phyloP scores from a whole-genome alignment of 2,888 invertebrate species.

The Argyresthia goedartella region DNA sequence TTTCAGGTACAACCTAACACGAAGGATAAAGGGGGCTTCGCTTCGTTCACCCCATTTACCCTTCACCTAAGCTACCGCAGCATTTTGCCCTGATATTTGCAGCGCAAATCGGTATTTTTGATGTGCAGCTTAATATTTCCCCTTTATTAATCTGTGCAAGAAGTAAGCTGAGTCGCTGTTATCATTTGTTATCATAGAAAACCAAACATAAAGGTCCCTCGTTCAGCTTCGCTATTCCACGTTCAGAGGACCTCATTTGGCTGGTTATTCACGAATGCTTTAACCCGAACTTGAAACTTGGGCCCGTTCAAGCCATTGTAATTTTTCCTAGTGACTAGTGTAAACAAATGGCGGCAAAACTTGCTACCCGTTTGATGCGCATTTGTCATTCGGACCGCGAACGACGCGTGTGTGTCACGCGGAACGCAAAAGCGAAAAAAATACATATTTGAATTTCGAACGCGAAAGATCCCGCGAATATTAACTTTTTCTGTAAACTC shows the following conservation, averaged over 20 bases:
- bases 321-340: conserved; percentile 22
- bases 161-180: too few species aligned
- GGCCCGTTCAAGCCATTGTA: conserved; percentile 10
- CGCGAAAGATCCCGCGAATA: conserved; percentile 11
- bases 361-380: conserved; percentile 41
- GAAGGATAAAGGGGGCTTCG: too few species aligned
- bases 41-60: too few species aligned
- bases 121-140: too few species aligned
- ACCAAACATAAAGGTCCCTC: too few species aligned
- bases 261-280: background rate
- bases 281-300: background rate
- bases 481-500: conserved; percentile 12
- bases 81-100: too few species aligned
- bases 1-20: too few species aligned
- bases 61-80: too few species aligned
- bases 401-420: conserved; percentile 30
- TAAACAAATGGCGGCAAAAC: conserved; percentile 45
- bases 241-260: background rate
- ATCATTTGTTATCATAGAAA: too few species aligned
- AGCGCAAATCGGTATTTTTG: too few species aligned
- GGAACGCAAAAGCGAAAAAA: background rate
- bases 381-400: conserved; percentile 61
- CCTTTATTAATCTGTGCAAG: too few species aligned
- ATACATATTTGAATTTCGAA: conserved; percentile 15
- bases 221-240: too few species aligned